Evolutionary conservation across 1,140 invertebrate genomes (phyloP).

Genomic region (Drosophila bocqueti): DNA sequence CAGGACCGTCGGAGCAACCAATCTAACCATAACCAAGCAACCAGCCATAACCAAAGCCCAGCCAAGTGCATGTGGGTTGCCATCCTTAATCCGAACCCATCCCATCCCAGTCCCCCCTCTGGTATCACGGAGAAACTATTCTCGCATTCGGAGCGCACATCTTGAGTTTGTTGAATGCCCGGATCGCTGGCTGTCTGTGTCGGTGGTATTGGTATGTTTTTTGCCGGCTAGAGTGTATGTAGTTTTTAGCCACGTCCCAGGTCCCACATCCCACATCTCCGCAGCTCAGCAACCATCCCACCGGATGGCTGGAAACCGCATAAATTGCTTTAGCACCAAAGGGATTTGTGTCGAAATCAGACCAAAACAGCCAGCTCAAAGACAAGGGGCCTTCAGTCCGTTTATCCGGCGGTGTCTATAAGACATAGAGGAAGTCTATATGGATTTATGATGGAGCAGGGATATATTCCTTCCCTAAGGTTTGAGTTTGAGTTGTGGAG

Average conservation of each 20-base stretch:
- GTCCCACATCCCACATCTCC: neutral
- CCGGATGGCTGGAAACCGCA: slow-evolving; percentile 62
- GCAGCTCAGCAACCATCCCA: neutral
- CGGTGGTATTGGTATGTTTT: slow-evolving; percentile 21
- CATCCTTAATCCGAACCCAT: slow-evolving; percentile 17
- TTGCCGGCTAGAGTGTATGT: slow-evolving; percentile 8
- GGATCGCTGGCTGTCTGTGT: slow-evolving; percentile 21
- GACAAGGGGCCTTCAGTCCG: slow-evolving; percentile 53
- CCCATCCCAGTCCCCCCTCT: neutral
- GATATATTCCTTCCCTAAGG: slow-evolving; percentile 27
- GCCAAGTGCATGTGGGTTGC: slow-evolving; percentile 60
- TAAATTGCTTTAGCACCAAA: slow-evolving; percentile 83
- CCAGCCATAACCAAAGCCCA: slow-evolving; percentile 71
- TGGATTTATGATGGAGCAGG: slow-evolving; percentile 24
- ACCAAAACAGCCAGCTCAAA: slow-evolving; percentile 65
- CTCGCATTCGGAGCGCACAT: slow-evolving; percentile 48
- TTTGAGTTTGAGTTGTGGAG: neutral
- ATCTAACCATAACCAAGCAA: slow-evolving; percentile 65
- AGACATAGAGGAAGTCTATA: slow-evolving; percentile 18
- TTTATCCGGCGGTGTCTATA: slow-evolving; percentile 18
- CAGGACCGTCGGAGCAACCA: slow-evolving; percentile 52
- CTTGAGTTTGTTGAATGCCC: slow-evolving; percentile 38
- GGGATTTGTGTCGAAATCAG: slow-evolving; percentile 81
- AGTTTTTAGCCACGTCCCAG: slow-evolving; percentile 30
- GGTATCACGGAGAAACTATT: slow-evolving; percentile 36